These are phyloP conservation scores for Rhabdomys dilectus DNA, from an alignment of 2,113 vertebrate genomes.

Conservation along the genomic window DNA sequence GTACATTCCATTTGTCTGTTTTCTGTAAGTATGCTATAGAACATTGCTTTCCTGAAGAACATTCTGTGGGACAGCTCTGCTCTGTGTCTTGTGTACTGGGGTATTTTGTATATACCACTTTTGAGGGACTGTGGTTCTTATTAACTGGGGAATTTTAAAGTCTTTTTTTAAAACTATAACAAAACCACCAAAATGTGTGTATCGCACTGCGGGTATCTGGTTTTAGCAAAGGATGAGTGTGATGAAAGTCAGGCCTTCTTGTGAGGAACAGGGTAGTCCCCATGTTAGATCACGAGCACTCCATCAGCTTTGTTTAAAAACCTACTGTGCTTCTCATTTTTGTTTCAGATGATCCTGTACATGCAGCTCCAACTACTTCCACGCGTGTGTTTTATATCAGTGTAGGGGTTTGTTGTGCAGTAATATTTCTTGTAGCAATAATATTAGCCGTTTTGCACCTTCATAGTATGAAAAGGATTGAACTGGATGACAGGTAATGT, in stretches of 20 bases:
- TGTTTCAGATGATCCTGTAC: constrained; percentile 91
- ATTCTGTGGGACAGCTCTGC: not conserved
- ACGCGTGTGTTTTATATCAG: constrained; percentile 99
- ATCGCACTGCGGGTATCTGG: not conserved
- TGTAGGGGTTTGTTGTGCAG: constrained; percentile 98
- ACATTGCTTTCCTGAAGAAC: not conserved
- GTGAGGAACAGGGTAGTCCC: not conserved
- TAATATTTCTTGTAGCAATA: constrained; percentile 99
- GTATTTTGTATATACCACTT: not conserved
- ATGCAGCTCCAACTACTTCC: constrained; percentile 94
- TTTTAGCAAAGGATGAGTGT: constrained; percentile 17
- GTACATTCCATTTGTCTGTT: not conserved
- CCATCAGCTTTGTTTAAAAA: not conserved
- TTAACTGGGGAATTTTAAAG: constrained; percentile 9
- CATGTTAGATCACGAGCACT: not conserved
- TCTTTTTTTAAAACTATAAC: not conserved
- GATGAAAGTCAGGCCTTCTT: constrained; percentile 23
- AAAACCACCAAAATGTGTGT: not conserved
- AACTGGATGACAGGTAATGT: constrained; percentile 96
- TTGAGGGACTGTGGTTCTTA: not conserved
- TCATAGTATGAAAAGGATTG: constrained; percentile 99
- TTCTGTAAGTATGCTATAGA: not conserved
- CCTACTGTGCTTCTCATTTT: constrained; percentile 71
- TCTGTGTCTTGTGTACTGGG: not conserved
- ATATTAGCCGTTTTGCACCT: constrained; percentile 98